Conservation (phyloP, 2,888 invertebrate genomes). For the Aphelenchoides bicaudatus region DNA sequence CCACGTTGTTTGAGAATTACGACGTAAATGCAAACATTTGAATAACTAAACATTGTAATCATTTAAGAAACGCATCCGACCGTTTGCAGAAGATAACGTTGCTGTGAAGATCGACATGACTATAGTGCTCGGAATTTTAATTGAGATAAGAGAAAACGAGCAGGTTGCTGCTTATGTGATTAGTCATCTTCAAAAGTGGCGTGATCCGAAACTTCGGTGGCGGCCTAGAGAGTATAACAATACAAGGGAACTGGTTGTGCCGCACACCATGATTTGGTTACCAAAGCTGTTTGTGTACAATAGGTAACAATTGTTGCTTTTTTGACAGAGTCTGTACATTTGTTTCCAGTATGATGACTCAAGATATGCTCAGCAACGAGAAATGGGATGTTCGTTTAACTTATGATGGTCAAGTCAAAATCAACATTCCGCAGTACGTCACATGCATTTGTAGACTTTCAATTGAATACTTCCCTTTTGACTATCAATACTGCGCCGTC, state of each 20-base stretch:
- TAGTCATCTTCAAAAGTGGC: constrained; percentile 48
- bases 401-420: constrained; percentile 50
- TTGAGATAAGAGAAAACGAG: constrained; percentile 57
- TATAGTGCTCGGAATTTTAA: constrained; percentile 56
- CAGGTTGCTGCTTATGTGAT: constrained; percentile 58
- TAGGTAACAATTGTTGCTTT: constrained; percentile 30
- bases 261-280: constrained; percentile 51
- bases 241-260: constrained; percentile 49
- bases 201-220: constrained; percentile 37
- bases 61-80: constrained; percentile 52
- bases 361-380: constrained; percentile 55
- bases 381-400: constrained; percentile 52
- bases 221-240: constrained; percentile 44
- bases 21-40: constrained; percentile 19
- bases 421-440: constrained; percentile 55
- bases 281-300: constrained; percentile 58
- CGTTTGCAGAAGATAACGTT: constrained; percentile 40
- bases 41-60: constrained; percentile 38
- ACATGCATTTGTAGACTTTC: constrained; percentile 44
- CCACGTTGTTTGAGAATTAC: neutral
- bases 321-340: neutral
- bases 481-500: constrained; percentile 57
- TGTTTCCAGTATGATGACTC: constrained; percentile 53
- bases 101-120: constrained; percentile 54
- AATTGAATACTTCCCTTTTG: constrained; percentile 54